phyloP scores from a whole-genome alignment of 2,797 vertebrate genomes.

The Rhinatrema bivittatum region DNA sequence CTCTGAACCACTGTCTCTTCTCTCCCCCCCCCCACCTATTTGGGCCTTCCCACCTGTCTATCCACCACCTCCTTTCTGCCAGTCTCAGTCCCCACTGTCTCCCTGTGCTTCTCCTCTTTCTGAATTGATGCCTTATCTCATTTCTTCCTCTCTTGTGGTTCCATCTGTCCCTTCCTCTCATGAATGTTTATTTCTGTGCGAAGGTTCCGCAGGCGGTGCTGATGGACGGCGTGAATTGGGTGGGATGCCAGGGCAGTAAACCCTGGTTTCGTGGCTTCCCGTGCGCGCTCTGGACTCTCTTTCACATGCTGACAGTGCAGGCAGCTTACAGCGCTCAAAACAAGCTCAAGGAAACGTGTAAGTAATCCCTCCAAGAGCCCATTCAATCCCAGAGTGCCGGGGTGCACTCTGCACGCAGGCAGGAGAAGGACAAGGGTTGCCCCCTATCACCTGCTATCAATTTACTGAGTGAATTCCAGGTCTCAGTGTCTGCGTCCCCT shows the following conservation, averaged over 20 bases:
- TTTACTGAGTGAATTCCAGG: too few species aligned
- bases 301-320: constrained; percentile 81
- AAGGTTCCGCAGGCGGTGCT: constrained; percentile 55
- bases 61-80: too few species aligned
- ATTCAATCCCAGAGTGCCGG: not conserved
- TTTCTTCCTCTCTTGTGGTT: too few species aligned
- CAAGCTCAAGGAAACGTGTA: not conserved
- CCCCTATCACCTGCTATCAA: not conserved
- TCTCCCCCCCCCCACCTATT: too few species aligned
- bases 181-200: not conserved
- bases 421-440: not conserved
- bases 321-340: constrained; percentile 28
- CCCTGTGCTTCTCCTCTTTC: too few species aligned
- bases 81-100: too few species aligned
- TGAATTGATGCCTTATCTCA: too few species aligned
- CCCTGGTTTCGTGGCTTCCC: constrained; percentile 76
- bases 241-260: constrained; percentile 81
- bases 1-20: too few species aligned
- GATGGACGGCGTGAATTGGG: constrained; percentile 65
- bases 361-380: not conserved
- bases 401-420: not conserved
- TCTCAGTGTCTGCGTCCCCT: too few species aligned
- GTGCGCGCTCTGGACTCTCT: constrained; percentile 84
- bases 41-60: too few species aligned
- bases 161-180: too few species aligned